phyloP scores from a whole-genome alignment of 2,797 vertebrate species.

The Kryptopterus vitreolus region DNA sequence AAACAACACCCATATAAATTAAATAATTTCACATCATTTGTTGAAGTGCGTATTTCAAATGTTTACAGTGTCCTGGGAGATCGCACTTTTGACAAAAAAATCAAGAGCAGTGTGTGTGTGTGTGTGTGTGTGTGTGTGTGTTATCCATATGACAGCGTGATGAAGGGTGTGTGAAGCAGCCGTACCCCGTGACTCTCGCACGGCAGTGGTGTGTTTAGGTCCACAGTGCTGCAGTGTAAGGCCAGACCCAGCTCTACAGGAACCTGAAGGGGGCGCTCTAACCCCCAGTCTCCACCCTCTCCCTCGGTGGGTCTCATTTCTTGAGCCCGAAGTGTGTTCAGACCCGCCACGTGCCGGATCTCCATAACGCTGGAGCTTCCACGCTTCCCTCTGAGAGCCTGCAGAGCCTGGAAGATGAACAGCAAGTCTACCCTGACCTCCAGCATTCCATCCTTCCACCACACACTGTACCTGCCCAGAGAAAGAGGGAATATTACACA shows the following conservation, averaged over 20 bases:
- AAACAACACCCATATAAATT: constrained; percentile 71
- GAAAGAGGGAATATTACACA: neutral
- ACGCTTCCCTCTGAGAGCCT: constrained; percentile 52
- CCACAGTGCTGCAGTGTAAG: constrained; percentile 68
- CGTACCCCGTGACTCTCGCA: constrained; percentile 65
- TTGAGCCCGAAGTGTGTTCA: constrained; percentile 46
- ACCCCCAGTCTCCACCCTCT: constrained; percentile 43
- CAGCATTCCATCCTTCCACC: constrained; percentile 55
- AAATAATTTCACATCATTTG: constrained; percentile 65
- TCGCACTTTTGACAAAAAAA: neutral
- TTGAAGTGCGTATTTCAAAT: constrained; percentile 70
- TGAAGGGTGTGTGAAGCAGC: constrained; percentile 74
- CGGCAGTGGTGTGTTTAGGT: constrained; percentile 51
- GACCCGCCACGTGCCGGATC: constrained; percentile 55
- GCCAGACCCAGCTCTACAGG: constrained; percentile 67
- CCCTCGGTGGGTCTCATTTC: constrained; percentile 26
- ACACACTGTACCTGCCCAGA: constrained; percentile 66
- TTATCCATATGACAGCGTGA: constrained; percentile 73
- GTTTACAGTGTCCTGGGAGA: neutral
- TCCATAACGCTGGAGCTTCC: constrained; percentile 58
- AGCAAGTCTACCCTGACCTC: constrained; percentile 77
- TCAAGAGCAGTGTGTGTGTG: constrained; percentile 8
- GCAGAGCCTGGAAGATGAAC: constrained; percentile 72
- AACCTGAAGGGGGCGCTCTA: constrained; percentile 31
- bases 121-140: constrained; percentile 4